These are phyloP conservation scores for Apodemia zela DNA, from an alignment of 2,888 invertebrate species.

Conservation along the genomic window DNA sequence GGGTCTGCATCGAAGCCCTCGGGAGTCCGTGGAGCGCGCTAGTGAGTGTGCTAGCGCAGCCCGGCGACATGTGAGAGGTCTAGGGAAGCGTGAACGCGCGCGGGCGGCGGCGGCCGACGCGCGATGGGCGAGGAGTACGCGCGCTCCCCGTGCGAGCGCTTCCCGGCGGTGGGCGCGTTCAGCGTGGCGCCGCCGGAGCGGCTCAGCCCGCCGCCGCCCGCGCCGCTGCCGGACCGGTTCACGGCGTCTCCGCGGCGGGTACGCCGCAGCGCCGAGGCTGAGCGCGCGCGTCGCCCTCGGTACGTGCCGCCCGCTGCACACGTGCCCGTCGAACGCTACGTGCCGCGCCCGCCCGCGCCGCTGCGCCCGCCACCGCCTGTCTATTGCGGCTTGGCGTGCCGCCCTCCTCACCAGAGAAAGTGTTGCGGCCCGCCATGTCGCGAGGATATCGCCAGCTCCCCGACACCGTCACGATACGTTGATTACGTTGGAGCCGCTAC, in stretches of 20 bases:
- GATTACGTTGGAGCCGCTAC: constrained; percentile 84
- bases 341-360: constrained; percentile 80
- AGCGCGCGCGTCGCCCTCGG: constrained; percentile 81
- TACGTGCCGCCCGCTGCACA: constrained; percentile 86
- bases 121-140: constrained; percentile 78
- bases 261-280: constrained; percentile 84
- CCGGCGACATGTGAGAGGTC: constrained; percentile 72
- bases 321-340: constrained; percentile 86
- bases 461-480: constrained; percentile 76
- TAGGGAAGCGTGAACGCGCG: constrained; percentile 63
- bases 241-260: constrained; percentile 81
- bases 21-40: constrained; percentile 55
- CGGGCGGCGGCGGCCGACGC: constrained; percentile 76
- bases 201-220: constrained; percentile 82
- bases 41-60: constrained; percentile 63
- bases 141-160: constrained; percentile 78
- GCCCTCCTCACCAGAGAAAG: constrained; percentile 64
- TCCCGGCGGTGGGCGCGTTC: constrained; percentile 79
- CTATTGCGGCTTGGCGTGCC: constrained; percentile 76
- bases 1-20: constrained; percentile 62
- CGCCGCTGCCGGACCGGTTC: constrained; percentile 80
- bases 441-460: constrained; percentile 65
- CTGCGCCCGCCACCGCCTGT: constrained; percentile 72
- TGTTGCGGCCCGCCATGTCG: constrained; percentile 72
- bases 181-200: constrained; percentile 84